A percentile compares a stretch with the other conserved stretches of the same genome.
Conservation (phyloP, 2,113 vertebrate species). For the Alligator mississippiensis region DNA sequence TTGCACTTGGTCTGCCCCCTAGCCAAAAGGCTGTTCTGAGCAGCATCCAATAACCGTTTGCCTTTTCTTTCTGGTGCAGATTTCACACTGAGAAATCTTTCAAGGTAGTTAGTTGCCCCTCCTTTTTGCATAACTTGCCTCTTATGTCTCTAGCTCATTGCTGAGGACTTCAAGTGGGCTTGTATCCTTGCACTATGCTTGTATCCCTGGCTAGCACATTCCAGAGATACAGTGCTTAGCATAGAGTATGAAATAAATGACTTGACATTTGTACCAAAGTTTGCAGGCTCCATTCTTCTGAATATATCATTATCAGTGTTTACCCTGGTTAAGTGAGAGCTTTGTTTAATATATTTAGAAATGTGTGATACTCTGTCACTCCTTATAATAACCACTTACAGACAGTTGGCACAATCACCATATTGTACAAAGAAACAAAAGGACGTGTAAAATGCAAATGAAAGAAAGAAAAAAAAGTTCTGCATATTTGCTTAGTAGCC, state of each 20-base stretch:
- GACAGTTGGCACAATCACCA: background rate
- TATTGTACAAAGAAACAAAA: background rate
- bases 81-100: too few species aligned
- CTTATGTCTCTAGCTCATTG: background rate
- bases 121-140: background rate
- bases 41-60: background rate
- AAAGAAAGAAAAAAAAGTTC: background rate
- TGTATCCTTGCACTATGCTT: background rate
- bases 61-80: too few species aligned
- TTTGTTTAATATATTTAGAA: background rate
- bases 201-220: background rate
- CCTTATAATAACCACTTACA: background rate
- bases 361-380: background rate
- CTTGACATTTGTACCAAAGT: background rate
- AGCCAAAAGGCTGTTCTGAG: constrained; percentile 9
- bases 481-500: background rate
- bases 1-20: background rate
- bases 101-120: background rate
- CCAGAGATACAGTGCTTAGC: background rate
- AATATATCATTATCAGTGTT: background rate
- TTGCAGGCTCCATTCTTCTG: background rate
- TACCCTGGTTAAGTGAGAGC: background rate
- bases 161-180: background rate
- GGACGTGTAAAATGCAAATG: background rate
- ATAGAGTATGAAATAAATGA: background rate